Evolutionary conservation across 2,888 invertebrate genomes (phyloP), one percentile per base, ranked within the genome.

Genomic region (Strigamia crassipes): DNA sequence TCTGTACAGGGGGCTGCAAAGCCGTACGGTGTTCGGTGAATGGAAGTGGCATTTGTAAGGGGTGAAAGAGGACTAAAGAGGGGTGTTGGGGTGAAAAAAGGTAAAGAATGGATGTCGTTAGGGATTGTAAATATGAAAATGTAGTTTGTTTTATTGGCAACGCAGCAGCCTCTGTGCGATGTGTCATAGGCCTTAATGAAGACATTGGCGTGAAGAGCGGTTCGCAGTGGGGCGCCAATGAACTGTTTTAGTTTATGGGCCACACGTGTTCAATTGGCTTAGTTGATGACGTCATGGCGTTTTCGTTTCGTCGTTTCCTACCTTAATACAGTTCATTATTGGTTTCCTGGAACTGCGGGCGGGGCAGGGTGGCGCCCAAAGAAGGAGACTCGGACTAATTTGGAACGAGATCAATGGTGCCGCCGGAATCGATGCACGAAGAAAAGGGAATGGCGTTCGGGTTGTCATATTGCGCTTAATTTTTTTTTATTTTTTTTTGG

Each of bases 181-280:
- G 61, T 66, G 61, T 66, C 61, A 66, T 66, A 12, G 61, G 18
- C 61, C 61, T 66, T 66, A 66, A 66, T 66, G 61, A 66, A 66
- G 61, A 66, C 61, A 66, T 66, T 66, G 61, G 61, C 61, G 61
- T 66, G 61, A 66, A 66, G 61, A 66, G 61, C 61, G 61, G 23
- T 9, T n/a, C 61, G 23, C 61, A 66, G 61, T 18, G 61, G 61
- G 61, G 18, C 61, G 61, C 61, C 61, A 66, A 66, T 66, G 61
- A 66, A 66, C 61, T 66, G 61, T 66, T 66, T 66, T 66, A 66
- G 61, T 66, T 66, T 66, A 66, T 66, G 61, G 23, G 61, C 61
- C 61, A 66, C 61, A 66, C 61, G 61, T 66, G 61, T 66, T 66
- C 61, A 66, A 66, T 66, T 66, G 61, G 61, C 61, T 66, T 66